phyloP scores from a whole-genome alignment of 2,888 invertebrate genomes.

The Phengaris arion region DNA sequence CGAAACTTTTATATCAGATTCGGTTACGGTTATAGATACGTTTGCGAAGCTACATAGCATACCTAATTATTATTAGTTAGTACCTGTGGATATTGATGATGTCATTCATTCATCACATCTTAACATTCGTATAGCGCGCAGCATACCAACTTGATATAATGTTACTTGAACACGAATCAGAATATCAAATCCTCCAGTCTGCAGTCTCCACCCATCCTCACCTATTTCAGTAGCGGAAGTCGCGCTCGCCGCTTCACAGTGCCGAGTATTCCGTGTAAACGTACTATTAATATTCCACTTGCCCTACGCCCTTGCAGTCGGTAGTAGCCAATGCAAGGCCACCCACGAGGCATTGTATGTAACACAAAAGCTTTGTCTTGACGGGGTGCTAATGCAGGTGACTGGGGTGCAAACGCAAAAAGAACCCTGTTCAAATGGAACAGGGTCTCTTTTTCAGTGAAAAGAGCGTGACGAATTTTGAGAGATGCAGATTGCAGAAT shows the following conservation, averaged over 20 bases:
- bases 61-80: too few species aligned
- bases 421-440: neutral
- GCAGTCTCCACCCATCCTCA: constrained; percentile 41
- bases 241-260: constrained; percentile 63
- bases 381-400: constrained; percentile 19
- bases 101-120: too few species aligned
- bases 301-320: constrained; percentile 41
- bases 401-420: neutral
- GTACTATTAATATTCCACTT: constrained; percentile 61
- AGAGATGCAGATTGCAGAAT: constrained; percentile 24
- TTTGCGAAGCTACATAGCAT: too few species aligned
- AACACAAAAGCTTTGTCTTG: constrained; percentile 17
- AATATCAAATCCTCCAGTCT: too few species aligned
- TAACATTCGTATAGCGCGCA: too few species aligned
- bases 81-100: too few species aligned
- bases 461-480: neutral
- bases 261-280: constrained; percentile 59
- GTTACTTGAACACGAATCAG: too few species aligned
- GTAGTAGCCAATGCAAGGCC: constrained; percentile 50
- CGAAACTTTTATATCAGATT: too few species aligned
- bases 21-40: too few species aligned
- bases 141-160: too few species aligned
- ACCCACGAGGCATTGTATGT: constrained; percentile 54
- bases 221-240: constrained; percentile 72
- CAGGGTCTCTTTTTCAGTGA: neutral